Conservation (phyloP, 2,888 invertebrate genomes). For the Busseola fusca region DNA sequence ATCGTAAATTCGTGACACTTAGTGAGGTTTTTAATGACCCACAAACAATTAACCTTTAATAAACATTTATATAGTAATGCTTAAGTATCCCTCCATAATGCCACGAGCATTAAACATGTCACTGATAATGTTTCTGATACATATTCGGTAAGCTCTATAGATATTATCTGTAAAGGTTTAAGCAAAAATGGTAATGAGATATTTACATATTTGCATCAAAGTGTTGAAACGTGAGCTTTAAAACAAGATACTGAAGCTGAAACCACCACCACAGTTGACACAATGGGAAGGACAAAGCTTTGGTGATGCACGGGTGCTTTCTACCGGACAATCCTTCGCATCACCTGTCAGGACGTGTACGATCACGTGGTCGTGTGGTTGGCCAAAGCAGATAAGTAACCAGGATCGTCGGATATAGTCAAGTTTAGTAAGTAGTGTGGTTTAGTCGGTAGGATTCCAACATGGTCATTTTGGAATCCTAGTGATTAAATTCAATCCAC, state of each 20-base stretch:
- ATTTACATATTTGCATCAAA: constrained; percentile 22
- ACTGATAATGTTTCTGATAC: constrained; percentile 50
- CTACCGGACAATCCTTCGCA: neutral
- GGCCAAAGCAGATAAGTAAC: no score
- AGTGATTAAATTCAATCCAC: neutral
- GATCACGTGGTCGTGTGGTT: no score
- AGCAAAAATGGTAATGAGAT: constrained; percentile 38
- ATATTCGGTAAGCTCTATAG: constrained; percentile 31
- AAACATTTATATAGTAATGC: no score
- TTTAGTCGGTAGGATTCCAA: constrained; percentile 4
- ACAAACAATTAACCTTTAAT: constrained; percentile 72
- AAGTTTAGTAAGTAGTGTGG: neutral
- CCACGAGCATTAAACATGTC: constrained; percentile 50
- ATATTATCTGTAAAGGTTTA: constrained; percentile 42
- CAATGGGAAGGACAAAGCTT: neutral
- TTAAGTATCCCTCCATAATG: constrained; percentile 62
- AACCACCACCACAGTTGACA: neutral
- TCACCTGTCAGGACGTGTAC: neutral
- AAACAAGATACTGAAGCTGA: neutral
- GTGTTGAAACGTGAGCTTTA: constrained; percentile 1
- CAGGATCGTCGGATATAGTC: no score
- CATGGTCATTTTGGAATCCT: neutral
- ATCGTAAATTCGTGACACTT: constrained; percentile 62
- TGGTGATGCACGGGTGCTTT: neutral
- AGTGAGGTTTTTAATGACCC: constrained; percentile 59